Percentiles rank a stretch among this genome's conserved stretches.
These are phyloP conservation scores for Dichetophora obliterata DNA, from an alignment of 2,888 invertebrate species.

Conservation along the genomic window DNA sequence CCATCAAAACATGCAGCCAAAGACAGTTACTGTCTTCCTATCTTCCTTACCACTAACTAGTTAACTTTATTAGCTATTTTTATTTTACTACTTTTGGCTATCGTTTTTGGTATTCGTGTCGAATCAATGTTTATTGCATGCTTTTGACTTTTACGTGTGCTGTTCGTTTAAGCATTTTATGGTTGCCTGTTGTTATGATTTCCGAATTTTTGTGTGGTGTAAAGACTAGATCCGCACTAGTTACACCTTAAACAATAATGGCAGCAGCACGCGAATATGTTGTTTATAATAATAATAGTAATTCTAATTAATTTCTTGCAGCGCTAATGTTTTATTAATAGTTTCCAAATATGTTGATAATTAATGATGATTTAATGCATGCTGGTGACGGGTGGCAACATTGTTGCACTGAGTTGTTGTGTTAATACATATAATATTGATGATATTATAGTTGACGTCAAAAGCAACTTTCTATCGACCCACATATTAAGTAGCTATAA, in stretches of 20 bases:
- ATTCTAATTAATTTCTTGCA: conserved; percentile 19
- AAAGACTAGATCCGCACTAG: not conserved
- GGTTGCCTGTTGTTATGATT: conserved; percentile 4
- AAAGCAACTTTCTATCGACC: not conserved
- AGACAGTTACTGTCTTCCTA: too few relatives aligned
- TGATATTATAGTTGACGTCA: not conserved
- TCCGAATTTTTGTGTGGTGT: not conserved
- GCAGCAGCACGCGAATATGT: not conserved
- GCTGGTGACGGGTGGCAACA: not conserved
- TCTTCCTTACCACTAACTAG: too few relatives aligned
- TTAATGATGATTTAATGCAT: conserved; percentile 2
- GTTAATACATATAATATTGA: not conserved
- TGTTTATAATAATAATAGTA: too few relatives aligned
- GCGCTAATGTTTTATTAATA: conserved; percentile 31
- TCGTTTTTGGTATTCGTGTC: conserved; percentile 21
- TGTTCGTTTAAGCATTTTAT: conserved; percentile 36
- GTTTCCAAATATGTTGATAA: conserved; percentile 26
- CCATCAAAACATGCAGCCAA: too few relatives aligned
- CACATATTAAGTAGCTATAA: not conserved
- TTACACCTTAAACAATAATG: not conserved
- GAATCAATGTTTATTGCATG: conserved; percentile 44
- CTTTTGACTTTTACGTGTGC: conserved; percentile 30
- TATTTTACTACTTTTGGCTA: not conserved
- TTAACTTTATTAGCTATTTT: conserved; percentile 34
- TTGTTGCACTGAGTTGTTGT: not conserved